Conservation (phyloP, 2,113 vertebrate species). For the Chionomys nivalis region DNA sequence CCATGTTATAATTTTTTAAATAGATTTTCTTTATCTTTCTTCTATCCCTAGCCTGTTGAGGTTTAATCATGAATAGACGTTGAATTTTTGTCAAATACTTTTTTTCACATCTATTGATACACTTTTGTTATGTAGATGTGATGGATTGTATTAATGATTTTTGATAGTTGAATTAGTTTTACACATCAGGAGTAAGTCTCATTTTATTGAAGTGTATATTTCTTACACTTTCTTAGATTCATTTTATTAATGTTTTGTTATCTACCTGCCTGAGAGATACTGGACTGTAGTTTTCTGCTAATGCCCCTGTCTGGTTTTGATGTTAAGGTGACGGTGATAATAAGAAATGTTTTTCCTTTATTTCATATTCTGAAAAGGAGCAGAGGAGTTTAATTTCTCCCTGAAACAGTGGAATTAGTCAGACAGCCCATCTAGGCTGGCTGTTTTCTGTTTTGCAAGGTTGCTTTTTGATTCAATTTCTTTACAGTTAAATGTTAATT, state of each 20-base stretch:
- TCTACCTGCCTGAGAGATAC: not conserved
- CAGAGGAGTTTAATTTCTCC: not conserved
- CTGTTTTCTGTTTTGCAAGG: not conserved
- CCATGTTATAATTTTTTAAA: not conserved
- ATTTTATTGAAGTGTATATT: not conserved
- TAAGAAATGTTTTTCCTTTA: not conserved
- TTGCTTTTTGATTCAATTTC: not conserved
- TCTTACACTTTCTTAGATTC: not conserved
- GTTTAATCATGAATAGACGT: not conserved
- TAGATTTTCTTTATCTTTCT: not conserved
- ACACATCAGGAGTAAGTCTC: not conserved
- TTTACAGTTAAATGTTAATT: not conserved
- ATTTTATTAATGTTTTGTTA: not conserved
- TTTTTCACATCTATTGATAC: not conserved
- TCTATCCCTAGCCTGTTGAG: not conserved
- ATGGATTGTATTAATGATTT: conserved; percentile 8
- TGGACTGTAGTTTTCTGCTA: not conserved
- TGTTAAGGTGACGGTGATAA: not conserved
- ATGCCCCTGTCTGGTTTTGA: not conserved
- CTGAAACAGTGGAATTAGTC: not conserved
- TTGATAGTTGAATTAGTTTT: not conserved
- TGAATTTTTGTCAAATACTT: not conserved
- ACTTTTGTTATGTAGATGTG: not conserved
- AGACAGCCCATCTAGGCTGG: not conserved
- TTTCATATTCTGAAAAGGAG: not conserved